Base-by-base conservation (phyloP, 2,797 vertebrate species). In the Bufotes viridis region DNA sequence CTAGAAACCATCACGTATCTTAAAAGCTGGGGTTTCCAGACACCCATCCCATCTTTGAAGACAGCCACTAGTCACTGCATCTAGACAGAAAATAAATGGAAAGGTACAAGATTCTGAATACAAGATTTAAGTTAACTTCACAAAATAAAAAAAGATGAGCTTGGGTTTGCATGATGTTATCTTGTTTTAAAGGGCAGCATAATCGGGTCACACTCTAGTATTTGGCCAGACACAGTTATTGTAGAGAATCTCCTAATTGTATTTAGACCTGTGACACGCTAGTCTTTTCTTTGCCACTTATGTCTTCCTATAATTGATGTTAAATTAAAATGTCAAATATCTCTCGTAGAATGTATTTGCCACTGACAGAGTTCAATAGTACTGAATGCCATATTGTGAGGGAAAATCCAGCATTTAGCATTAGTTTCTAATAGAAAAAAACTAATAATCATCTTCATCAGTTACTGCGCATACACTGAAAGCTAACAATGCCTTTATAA, bases 301-400 rank as follows among this genome's bases (percentile, higher is more conserved):
- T 29, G 29, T 67, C 65, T 72, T 22, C 18, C 29, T 34, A 65
- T 61, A 82, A 89, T 74, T 84, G 75, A 86, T 88, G 81, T 85
- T 60, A 81, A 84, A 88, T 85, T 63, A 80, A 10, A 84, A 53
- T 87, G 81, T 87, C 81, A 79, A 24, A 80, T 87, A 83, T 70
- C 65, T n/a, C 29, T 63, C 58, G 34, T 63, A 72, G 20, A 63
- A 60, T 34, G 49, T 53, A 29, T 67, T 61, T 51, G 22, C 57
- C 70, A 14, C 58, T 60, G 42, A 49, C 24, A 20, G 49, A 49
- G 78, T 81, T 78, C 60, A 87, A 82, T 42, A 78, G 42, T 58
- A 24, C 24, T 83, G 18, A 76, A 29, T 55, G 78, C 67, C 17
- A 53, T 24, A 61, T 84, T 84, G 61, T 79, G 49, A 58, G 57